Base-by-base conservation (phyloP, 2,797 vertebrate genomes). In the Scomberomorus guttatus region DNA sequence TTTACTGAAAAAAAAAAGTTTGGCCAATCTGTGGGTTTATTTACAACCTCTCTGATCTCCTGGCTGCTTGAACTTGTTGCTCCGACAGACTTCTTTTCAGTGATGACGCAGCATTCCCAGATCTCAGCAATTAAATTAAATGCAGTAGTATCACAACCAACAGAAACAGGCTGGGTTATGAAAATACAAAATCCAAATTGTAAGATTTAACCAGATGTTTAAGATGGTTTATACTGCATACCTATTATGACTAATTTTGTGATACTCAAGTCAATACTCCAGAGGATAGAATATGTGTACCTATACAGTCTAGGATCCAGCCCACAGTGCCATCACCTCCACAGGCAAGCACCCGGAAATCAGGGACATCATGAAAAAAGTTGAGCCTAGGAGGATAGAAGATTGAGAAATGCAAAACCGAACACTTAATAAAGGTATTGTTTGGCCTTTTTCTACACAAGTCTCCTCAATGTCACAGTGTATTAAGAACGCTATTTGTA, bases 291-390 rank as follows among this genome's bases (percentile, higher is more conserved):
- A n/a, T 48, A 4, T 4, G 4, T 18, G 37, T 95, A 99, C 98
- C 98, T 82, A 99, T 98, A 84, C 96, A 98, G 92, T 99, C 98
- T 69, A 99, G 93, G 91, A 99, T 98, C 98, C 98, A 99, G 60
- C 98, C 98, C 50, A 98, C 97, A 0, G 98, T 98, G 81, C 98
- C 98, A 0, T 99, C 98, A 3, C 98, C 98, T 71, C 98, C 97
- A 0, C 98, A 99, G 5, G 97, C 97, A 32, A 99, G 94, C 70
- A 99, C 96, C 3, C 96, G 96, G 92, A 98, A 98, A 88, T 98
- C 96, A 0, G 97, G 96, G 27, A 97, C 96, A 27, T 98, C 97
- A 1, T 93, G 95, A 82, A 99, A 98, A 83, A 99, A 98, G 92
- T 96, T 98, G 79, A 99, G 93, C 79, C 98, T 99, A 71, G 50